Evolutionary conservation across 1,140 invertebrate species (phyloP).

Genomic region (Meloidogyne hapla): DNA sequence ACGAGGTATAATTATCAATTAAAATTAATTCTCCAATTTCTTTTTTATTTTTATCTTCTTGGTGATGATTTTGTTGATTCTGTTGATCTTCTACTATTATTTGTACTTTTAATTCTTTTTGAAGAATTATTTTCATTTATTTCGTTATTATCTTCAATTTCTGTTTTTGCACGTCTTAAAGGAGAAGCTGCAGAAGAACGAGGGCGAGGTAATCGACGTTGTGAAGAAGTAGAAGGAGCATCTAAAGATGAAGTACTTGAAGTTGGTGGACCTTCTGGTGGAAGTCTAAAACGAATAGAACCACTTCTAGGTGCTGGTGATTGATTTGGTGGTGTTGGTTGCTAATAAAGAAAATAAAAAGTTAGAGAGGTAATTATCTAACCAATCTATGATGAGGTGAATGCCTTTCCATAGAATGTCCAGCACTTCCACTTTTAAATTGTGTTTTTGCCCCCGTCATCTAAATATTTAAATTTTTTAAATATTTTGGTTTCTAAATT

Average conservation of each 20-base stretch:
- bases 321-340: constrained; percentile 5
- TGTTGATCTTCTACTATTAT: neutral
- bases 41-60: too few species aligned
- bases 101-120: neutral
- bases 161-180: neutral
- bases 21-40: too few species aligned
- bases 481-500: neutral
- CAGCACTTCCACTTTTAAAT: constrained; percentile 21
- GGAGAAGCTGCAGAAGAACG: neutral
- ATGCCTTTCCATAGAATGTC: constrained; percentile 16
- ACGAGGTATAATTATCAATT: too few species aligned
- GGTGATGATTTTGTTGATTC: too few species aligned
- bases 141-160: neutral
- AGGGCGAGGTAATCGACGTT: neutral
- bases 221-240: neutral
- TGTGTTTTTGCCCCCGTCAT: constrained; percentile 26
- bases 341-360: neutral
- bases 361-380: neutral
- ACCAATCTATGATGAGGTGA: constrained; percentile 10
- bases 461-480: neutral
- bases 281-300: neutral
- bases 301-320: neutral
- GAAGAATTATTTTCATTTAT: neutral
- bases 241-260: neutral
- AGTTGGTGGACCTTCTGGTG: neutral